These are phyloP conservation scores for Camelus dromedarius DNA, from an alignment of 2,113 vertebrate genomes.

Conservation along the genomic window DNA sequence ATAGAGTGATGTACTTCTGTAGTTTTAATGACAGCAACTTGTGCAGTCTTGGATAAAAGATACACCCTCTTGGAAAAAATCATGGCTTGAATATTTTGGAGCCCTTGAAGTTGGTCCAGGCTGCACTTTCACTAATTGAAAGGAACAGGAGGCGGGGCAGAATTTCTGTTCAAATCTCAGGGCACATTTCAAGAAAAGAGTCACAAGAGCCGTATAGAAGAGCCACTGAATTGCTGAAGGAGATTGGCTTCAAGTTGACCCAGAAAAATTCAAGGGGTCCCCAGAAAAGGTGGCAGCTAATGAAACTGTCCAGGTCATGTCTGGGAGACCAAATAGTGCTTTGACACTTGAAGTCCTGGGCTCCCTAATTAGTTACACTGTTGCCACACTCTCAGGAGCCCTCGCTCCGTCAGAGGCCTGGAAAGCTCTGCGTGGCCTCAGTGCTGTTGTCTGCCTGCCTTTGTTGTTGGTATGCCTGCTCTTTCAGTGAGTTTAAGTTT, in stretches of 20 bases:
- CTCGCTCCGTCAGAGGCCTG: background rate
- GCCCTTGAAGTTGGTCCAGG: background rate
- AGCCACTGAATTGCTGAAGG: background rate
- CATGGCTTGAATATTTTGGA: background rate
- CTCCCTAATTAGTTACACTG: background rate
- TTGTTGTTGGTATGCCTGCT: slow-evolving; percentile 52
- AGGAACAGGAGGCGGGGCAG: background rate
- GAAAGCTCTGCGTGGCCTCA: background rate
- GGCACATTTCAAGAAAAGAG: background rate
- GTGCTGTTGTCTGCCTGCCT: slow-evolving; percentile 34
- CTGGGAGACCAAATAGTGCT: background rate
- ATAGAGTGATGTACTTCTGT: background rate
- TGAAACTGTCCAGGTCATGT: background rate
- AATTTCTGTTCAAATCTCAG: background rate
- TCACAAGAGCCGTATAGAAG: background rate
- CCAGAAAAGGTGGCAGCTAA: background rate
- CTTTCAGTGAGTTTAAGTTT: slow-evolving; percentile 57
- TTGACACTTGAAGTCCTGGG: background rate
- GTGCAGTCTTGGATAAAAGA: background rate
- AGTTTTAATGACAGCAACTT: background rate
- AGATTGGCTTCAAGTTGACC: background rate
- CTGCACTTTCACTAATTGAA: background rate
- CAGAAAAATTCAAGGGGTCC: slow-evolving; percentile 30
- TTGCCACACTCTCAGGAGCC: background rate
- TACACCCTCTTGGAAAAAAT: background rate